phyloP scores from a whole-genome alignment of 2,797 vertebrate species.

The Silurus lanzhouensis region DNA sequence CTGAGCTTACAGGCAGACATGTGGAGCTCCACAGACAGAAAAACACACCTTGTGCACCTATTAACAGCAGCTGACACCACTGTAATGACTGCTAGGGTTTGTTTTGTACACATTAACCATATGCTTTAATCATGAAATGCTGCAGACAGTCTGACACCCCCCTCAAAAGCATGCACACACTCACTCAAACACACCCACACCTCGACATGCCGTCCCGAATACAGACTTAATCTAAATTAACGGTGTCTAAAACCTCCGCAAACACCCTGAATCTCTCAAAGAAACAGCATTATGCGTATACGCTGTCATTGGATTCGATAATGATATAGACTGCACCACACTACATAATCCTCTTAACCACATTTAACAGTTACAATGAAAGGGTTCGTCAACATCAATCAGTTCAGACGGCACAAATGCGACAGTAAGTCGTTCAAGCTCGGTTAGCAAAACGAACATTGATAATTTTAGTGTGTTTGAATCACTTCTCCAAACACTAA shows the following conservation, averaged over 20 bases:
- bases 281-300: not conserved
- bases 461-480: not conserved
- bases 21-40: not conserved
- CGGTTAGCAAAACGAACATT: not conserved
- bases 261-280: not conserved
- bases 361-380: conserved; percentile 9
- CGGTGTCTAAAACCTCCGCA: conserved; percentile 5
- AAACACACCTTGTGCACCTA: not conserved
- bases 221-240: conserved; percentile 2
- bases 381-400: not conserved
- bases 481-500: not conserved
- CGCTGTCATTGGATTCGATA: conserved; percentile 3
- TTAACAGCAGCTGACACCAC: conserved; percentile 27
- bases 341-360: not conserved
- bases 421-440: not conserved
- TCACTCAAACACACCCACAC: not conserved
- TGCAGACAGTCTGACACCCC: conserved; percentile 21
- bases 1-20: conserved; percentile 5
- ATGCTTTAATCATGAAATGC: conserved; percentile 34
- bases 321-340: conserved; percentile 3
- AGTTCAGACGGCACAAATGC: not conserved
- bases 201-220: not conserved
- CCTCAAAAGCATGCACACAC: not conserved
- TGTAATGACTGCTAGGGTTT: conserved; percentile 41
- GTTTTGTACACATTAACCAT: conserved; percentile 44